Evolutionary conservation across 1,140 invertebrate species (phyloP).

Genomic region (Bombus impatiens): DNA sequence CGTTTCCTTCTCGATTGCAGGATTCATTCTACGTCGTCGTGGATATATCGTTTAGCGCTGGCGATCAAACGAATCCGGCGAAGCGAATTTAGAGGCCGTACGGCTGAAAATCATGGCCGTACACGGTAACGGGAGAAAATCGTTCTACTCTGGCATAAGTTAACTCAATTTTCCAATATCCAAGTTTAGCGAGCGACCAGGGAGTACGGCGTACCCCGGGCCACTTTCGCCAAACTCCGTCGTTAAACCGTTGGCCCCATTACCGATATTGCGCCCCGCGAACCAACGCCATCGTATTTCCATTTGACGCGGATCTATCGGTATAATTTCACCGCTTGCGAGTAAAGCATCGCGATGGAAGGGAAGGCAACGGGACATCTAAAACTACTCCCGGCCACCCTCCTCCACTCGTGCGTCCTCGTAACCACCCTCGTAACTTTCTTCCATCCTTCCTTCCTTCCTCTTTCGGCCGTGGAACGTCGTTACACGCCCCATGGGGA

Average conservation of each 20-base stretch:
- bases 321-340: neutral
- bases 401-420: neutral
- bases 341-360: conserved; percentile 7
- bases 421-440: conserved; percentile 60
- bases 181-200: conserved; percentile 1
- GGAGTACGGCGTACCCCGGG: neutral
- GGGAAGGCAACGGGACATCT: conserved; percentile 51
- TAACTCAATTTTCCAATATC: conserved; percentile 45
- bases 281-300: neutral
- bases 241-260: conserved; percentile 23
- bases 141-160: conserved; percentile 27
- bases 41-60: neutral
- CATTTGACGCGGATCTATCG: conserved; percentile 18
- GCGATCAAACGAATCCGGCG: neutral
- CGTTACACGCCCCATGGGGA: conserved; percentile 57
- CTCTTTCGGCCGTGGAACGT: neutral
- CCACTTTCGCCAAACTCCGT: conserved; percentile 25
- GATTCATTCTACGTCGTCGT: neutral
- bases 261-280: conserved; percentile 9
- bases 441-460: conserved; percentile 35
- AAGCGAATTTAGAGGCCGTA: neutral
- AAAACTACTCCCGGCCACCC: conserved; percentile 52
- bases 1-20: neutral
- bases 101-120: conserved; percentile 7
- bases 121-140: conserved; percentile 12